A percentile compares a stretch with the other conserved stretches of the same genome.
These are phyloP conservation scores for Nomada lathburiana DNA, from an alignment of 2,888 invertebrate genomes.

Conservation along the genomic window DNA sequence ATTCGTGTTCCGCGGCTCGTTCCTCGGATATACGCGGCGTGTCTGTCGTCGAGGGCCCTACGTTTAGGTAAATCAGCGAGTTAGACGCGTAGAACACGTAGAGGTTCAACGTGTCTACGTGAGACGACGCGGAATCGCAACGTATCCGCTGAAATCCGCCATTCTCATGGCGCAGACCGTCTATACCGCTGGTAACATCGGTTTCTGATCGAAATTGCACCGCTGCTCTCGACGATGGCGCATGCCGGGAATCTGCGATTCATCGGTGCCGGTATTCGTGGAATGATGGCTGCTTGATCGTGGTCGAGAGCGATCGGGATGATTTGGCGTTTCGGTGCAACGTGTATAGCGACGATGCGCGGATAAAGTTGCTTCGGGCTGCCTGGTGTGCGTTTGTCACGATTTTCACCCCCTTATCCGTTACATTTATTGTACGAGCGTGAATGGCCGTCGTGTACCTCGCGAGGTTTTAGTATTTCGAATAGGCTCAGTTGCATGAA, in stretches of 20 bases:
- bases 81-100: conserved; percentile 56
- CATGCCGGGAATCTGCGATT: background rate
- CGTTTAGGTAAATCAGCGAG: conserved; percentile 58
- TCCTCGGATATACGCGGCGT: conserved; percentile 47
- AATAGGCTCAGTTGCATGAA: no score
- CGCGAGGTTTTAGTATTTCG: no score
- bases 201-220: conserved; percentile 6
- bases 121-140: conserved; percentile 43
- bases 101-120: conserved; percentile 49
- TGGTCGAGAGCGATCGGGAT: no score
- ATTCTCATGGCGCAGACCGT: background rate
- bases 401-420: no score
- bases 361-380: no score
- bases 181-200: background rate
- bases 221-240: background rate
- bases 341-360: no score
- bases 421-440: no score
- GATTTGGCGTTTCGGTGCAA: no score
- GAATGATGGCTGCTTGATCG: no score
- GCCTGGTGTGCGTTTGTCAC: no score
- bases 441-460: no score
- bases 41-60: conserved; percentile 47
- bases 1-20: conserved; percentile 60
- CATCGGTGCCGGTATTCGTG: no score
- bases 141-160: background rate